Evolutionary conservation across 1,140 invertebrate genomes (phyloP).

Genomic region (Pseudomyrmex dendroicus): DNA sequence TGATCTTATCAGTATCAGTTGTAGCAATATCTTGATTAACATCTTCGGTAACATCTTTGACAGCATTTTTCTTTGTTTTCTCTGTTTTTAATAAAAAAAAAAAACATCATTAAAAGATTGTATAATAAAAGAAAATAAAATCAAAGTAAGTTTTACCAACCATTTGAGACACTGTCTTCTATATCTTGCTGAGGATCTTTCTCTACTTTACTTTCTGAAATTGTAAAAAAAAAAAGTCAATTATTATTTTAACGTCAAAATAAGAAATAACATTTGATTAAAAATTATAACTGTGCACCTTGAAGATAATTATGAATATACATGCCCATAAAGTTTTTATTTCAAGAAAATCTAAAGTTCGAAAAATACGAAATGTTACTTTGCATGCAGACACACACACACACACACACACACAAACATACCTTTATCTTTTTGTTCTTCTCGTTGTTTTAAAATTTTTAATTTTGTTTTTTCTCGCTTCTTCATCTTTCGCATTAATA

Average conservation of each 20-base stretch:
- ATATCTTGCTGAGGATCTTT: constrained; percentile 34
- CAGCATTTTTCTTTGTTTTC: constrained; percentile 24
- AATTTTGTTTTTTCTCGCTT: constrained; percentile 91
- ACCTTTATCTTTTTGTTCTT: constrained; percentile 79
- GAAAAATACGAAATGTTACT: not conserved
- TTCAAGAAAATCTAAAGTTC: not conserved
- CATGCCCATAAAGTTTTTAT: not conserved
- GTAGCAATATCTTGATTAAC: not conserved
- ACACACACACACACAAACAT: no score
- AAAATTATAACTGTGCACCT: not conserved
- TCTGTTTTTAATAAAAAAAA: constrained; percentile 15
- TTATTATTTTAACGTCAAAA: constrained; percentile 1
- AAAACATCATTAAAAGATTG: not conserved
- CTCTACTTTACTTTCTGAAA: constrained; percentile 73
- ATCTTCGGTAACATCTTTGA: constrained; percentile 33
- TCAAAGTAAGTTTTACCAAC: constrained; percentile 55
- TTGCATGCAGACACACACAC: no score
- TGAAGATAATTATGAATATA: not conserved
- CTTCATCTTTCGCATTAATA: constrained; percentile 91
- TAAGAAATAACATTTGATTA: not conserved
- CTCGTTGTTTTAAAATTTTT: constrained; percentile 86
- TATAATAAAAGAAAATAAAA: not conserved
- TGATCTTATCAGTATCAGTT: not conserved
- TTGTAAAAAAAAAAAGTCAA: not conserved
- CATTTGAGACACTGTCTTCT: constrained; percentile 63